Base-by-base conservation (phyloP, 2,113 vertebrate species). In the Prietella phreatophila region DNA sequence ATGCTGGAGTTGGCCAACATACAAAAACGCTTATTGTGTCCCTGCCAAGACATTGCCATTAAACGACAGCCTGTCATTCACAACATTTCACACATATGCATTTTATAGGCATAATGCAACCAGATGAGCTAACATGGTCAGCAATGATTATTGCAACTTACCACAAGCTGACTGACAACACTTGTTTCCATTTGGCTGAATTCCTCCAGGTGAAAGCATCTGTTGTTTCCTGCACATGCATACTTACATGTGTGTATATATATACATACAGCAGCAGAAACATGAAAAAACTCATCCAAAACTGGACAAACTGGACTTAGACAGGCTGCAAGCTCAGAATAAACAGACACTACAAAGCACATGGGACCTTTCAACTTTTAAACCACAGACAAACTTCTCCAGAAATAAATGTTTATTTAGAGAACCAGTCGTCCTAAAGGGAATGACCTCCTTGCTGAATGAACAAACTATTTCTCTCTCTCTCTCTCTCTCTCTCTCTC, bases 401-500 rank as follows among this genome's bases (percentile, higher is more conserved):
- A 87, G 88, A 88, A 73, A 91, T 89, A 89, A 87, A 61, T 80
- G 90, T 93, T 92, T 91, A 93, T 93, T 93, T 89, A 86, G 82
- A 90, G 69, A 90, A 89, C 91, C 88, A 91, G 92, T 92, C 90
- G 91, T 76, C 85, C 90, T 76, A 91, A 93, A 89, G 87, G 75
- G 84, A 76, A 75, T 67, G 84, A 78, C 58, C 81, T 80, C 88
- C 84, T 85, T 92, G 86, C 90, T 90, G 91, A 92, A 93, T 87
- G 80, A 82, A 83, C 85, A 10, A 36, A 86, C 78, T 56, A 39
- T 47, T 50, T 73, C 81, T 58, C 86, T 84, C 81, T 76, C 82
- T 63, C 42, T 50, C 82, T 69, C 39, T 65, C 13, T 47, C n/a
- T n/a, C n/a, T n/a, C n/a, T n/a, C n/a, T n/a, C n/a, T n/a, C n/a